Evolutionary conservation across 2,113 vertebrate species (phyloP).

Genomic region (Falco punctatus): DNA sequence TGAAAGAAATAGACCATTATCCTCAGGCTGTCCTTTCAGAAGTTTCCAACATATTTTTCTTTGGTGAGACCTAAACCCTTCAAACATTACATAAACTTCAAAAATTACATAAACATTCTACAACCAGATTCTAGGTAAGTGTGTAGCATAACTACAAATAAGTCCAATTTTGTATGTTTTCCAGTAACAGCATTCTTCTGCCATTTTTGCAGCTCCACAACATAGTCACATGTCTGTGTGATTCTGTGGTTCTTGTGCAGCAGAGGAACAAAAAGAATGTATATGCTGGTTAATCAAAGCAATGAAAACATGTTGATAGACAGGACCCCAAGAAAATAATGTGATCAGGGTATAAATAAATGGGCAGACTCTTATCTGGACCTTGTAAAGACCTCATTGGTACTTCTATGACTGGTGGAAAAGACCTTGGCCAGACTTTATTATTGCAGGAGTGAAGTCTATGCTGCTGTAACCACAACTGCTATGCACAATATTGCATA

Average conservation of each 20-base stretch:
- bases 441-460: neutral
- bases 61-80: neutral
- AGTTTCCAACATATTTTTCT: neutral
- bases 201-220: neutral
- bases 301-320: neutral
- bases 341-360: neutral
- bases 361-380: neutral
- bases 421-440: neutral
- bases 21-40: neutral
- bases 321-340: neutral
- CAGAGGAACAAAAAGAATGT: neutral
- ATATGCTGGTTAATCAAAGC: neutral
- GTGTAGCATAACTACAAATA: neutral
- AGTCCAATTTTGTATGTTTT: neutral
- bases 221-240: neutral
- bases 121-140: neutral
- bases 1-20: neutral
- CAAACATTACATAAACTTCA: too few relatives aligned
- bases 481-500: neutral
- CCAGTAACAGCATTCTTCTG: neutral
- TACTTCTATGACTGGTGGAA: neutral
- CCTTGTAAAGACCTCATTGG: neutral
- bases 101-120: neutral
- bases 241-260: too few relatives aligned
- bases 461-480: neutral